Percentiles rank a stretch among this genome's conserved stretches.
Evolutionary conservation across 2,113 vertebrate genomes (phyloP).

Genomic region (Charina bottae): DNA sequence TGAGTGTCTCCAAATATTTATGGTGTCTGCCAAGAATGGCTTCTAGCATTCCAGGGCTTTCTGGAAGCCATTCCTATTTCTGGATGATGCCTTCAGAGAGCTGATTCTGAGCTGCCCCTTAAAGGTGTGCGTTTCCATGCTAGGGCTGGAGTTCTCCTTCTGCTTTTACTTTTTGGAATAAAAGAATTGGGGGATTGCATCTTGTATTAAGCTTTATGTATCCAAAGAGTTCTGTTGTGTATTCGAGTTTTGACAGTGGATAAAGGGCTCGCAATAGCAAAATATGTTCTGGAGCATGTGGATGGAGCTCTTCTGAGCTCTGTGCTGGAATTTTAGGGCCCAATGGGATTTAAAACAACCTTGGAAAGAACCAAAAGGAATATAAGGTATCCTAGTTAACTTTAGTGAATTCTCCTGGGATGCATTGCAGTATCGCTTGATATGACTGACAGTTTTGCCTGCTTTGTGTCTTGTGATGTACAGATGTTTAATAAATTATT

Average conservation of each 20-base stretch:
- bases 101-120: neutral
- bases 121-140: no score
- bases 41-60: neutral
- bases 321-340: neutral
- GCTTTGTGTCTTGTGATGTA: neutral
- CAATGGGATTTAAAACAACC: neutral
- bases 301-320: neutral
- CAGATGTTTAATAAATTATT: neutral
- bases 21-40: neutral
- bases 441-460: neutral
- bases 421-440: neutral
- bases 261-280: neutral
- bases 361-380: neutral
- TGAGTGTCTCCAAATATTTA: neutral
- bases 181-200: neutral
- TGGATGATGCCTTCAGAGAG: neutral
- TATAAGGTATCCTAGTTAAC: neutral
- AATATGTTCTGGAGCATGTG: neutral
- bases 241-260: neutral
- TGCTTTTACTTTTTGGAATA: neutral
- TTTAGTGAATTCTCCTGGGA: neutral
- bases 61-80: neutral
- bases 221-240: neutral
- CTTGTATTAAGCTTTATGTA: neutral
- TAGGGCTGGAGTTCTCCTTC: neutral